Evolutionary conservation across 1,140 invertebrate species (phyloP), one percentile per base, ranked within the genome.

Genomic region (Lepeophtheirus salmonis): DNA sequence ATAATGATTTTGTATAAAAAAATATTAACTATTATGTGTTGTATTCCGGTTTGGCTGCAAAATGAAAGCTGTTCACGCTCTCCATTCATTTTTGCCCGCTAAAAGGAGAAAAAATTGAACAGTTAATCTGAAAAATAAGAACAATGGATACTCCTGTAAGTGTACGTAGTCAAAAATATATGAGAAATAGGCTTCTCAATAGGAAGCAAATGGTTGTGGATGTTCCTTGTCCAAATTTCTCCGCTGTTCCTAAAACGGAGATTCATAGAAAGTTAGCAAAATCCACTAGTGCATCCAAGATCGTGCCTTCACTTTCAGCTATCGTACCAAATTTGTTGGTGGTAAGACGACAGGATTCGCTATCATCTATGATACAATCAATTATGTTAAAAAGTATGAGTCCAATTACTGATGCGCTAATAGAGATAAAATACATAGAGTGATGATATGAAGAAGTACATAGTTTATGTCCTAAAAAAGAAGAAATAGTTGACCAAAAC

Each of bases 141-240:
- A 69, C 18, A 85, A 41, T 41, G 30, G 30, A 41, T 41, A 41
- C 30, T 6, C 30, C 86, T 58, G 88, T 86, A 64, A 97, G 92
- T 57, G 86, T 99, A 71, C 80, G 91, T 70, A 97, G 95, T 50
- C 79, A 94, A 67, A 97, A 97, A 76, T 97, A 96, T 72, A 91
- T 97, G 86, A 95, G 89, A 73, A 99, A 99, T 78, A 83, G 90
- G 73, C 80, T 98, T 72, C 78, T 99, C 73, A 83, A 81, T 77
- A 80, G 95, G 65, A 95, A 92, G 78, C 95, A 98, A 81, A 98
- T 98, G 95, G 92, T 88, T 62, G 84, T 89, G 16, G 95, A 99
- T 83, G 89, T 98, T 30, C 76, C 96, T 41, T 96, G 99, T 72
- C 92, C 95, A 53, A 87, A 89, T 53, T 82, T 89, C 66, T 79